Conservation (phyloP, 1,140 invertebrate species). For the Dysdera silvatica region DNA sequence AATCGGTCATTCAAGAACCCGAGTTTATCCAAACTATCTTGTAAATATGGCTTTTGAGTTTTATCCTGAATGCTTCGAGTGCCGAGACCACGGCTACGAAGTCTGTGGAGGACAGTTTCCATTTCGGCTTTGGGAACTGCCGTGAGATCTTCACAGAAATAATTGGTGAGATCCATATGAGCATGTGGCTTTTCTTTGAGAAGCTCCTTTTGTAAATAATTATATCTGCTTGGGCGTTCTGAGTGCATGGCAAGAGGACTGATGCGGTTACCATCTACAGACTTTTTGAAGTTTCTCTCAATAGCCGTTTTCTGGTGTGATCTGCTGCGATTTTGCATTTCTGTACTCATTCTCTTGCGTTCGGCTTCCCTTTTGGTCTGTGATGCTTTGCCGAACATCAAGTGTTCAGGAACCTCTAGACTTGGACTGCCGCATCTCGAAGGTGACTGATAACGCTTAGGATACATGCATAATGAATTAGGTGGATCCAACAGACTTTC, state of each 20-base stretch:
- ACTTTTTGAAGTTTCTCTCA: conserved; percentile 27
- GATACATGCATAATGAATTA: conserved; percentile 38
- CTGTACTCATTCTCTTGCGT: background rate
- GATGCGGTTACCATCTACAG: background rate
- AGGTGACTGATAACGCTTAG: conserved; percentile 42
- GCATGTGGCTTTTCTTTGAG: no score
- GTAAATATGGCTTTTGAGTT: no score
- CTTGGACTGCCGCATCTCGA: conserved; percentile 40
- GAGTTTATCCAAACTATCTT: no score
- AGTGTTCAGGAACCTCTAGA: conserved; percentile 43
- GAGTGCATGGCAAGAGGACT: background rate
- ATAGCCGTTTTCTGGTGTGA: conserved; percentile 24
- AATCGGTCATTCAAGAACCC: no score
- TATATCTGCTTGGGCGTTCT: background rate
- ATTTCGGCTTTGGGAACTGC: conserved; percentile 26
- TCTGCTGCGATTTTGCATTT: background rate
- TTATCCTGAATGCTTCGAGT: no score
- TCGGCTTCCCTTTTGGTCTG: background rate
- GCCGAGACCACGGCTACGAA: no score
- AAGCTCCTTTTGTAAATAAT: no score
- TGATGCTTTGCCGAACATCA: conserved; percentile 37
- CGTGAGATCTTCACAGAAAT: no score
- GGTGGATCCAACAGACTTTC: conserved; percentile 47
- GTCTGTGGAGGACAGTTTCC: conserved; percentile 14
- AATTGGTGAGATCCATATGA: no score